phyloP scores from a whole-genome alignment of 1,140 invertebrate genomes.

The Eumaeus atala region DNA sequence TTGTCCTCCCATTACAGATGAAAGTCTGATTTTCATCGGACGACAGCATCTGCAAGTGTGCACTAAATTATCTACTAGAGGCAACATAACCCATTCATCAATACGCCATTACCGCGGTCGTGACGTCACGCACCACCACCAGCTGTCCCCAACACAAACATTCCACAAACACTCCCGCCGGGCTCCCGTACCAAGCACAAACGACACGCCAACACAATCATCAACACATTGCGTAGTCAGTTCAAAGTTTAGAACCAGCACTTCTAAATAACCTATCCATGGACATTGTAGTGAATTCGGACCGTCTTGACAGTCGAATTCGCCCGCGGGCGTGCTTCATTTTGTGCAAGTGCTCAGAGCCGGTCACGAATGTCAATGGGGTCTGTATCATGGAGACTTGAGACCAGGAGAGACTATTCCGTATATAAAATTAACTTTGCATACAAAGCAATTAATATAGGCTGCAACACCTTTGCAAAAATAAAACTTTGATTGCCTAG shows the following conservation, averaged over 20 bases:
- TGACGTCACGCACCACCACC: constrained; percentile 46
- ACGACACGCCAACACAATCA: neutral
- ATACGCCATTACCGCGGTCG: constrained; percentile 34
- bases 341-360: constrained; percentile 37
- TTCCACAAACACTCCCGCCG: neutral
- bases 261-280: neutral
- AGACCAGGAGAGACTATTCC: too few relatives aligned
- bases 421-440: too few relatives aligned
- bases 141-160: constrained; percentile 31
- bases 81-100: constrained; percentile 27
- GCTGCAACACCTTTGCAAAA: too few relatives aligned
- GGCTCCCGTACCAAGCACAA: neutral
- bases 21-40: neutral
- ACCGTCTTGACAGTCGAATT: constrained; percentile 12
- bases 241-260: neutral
- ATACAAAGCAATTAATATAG: too few relatives aligned
- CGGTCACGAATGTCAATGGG: constrained; percentile 35
- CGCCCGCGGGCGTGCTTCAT: constrained; percentile 34
- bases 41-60: neutral
- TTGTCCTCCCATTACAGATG: too few relatives aligned
- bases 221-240: neutral
- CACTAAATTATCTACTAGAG: constrained; percentile 1
- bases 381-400: constrained; percentile 3
- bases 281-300: neutral
- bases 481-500: too few relatives aligned